Evolutionary conservation across 2,797 vertebrate genomes (phyloP), one percentile per base, ranked within the genome.

Genomic region (Scarus forsteni): DNA sequence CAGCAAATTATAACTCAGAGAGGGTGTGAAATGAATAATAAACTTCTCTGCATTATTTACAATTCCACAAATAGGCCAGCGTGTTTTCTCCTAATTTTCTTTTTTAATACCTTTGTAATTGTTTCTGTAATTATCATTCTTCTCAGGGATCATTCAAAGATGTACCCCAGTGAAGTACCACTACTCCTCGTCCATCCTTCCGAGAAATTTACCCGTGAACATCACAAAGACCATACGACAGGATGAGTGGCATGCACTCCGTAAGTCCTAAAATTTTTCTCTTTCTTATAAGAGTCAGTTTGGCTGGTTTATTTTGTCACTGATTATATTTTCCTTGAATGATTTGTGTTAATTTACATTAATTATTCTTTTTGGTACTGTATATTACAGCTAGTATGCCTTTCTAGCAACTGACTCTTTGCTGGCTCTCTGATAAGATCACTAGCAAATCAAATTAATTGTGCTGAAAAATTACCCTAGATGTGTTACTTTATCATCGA

Each of bases 161-260:
- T 98, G 97, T 79, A 95, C 90, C 45, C 91, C 96, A 58, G 95
- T 98, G 77, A 97, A 96, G 85, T 98, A 98, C 84, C 97, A 98
- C 92, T 98, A 98, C 93, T 96, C 97, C 61, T 98, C 97, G n/a
- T 97, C 96, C 75, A 93, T 96, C 61, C 94, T 98, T 69, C 97
- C 97, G 43, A 90, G 95, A 77, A 97, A 98, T 87, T 83, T 98
- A 60, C 95, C 96, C 12, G 59, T 95, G 87, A 97, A 97, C 90
- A 95, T 97, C 88, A 97, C 96, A 53, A 97, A 97, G 92, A 97
- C 96, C 74, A 98, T 98, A 85, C 95, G 96, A 8, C 97, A 98
- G 90, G 97, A 98, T 13, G 97, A 98, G 84, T 98, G 97, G 97
- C 97, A 98, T 0, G 96, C 97, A 0, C 95, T 98, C 65, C 97